Conservation (phyloP, 2,113 vertebrate genomes). For the Microtus richardsoni region DNA sequence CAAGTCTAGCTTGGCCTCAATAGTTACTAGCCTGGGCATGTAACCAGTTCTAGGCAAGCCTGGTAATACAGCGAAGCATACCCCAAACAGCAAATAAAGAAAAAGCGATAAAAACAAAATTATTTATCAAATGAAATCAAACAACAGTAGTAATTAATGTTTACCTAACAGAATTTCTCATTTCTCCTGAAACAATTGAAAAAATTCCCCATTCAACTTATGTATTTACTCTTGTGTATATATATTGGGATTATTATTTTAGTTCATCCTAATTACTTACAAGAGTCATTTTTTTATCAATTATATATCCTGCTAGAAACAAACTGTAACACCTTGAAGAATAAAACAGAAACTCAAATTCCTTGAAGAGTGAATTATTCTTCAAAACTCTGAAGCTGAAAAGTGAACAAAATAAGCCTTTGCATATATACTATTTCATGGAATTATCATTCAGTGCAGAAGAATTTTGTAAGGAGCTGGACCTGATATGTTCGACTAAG, state of each 20-base stretch:
- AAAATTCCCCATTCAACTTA: background rate
- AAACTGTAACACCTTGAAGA: background rate
- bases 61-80: background rate
- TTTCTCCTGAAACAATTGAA: background rate
- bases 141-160: background rate
- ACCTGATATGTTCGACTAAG: slow-evolving; percentile 67
- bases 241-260: background rate
- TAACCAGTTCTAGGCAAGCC: background rate
- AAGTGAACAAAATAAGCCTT: background rate
- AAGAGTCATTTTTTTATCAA: background rate
- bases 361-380: background rate
- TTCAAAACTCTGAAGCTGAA: background rate
- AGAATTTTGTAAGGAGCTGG: background rate
- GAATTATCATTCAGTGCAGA: slow-evolving; percentile 63
- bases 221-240: background rate
- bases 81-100: background rate
- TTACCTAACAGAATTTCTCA: background rate
- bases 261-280: background rate
- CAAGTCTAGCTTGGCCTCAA: background rate
- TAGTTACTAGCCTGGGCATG: too few species aligned
- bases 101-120: background rate
- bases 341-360: background rate
- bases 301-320: background rate
- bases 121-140: background rate
- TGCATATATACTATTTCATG: background rate